Conservation (phyloP, 2,113 vertebrate genomes). For the Spea multiplicata region DNA sequence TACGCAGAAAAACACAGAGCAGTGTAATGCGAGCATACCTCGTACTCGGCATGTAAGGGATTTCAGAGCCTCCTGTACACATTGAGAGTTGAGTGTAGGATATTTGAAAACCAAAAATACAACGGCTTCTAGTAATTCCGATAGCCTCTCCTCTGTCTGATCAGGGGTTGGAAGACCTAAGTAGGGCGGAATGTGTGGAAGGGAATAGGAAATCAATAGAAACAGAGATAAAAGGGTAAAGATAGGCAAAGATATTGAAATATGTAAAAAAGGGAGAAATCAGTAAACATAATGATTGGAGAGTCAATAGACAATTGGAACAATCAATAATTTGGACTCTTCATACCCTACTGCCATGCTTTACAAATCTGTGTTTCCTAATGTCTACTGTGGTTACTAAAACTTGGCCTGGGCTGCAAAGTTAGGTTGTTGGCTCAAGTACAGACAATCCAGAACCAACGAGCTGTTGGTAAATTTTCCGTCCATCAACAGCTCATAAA, state of each 20-base stretch:
- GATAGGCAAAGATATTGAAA: too few species aligned
- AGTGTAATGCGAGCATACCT: constrained; percentile 14
- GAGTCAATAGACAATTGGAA: background rate
- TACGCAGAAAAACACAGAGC: background rate
- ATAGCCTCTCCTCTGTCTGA: constrained; percentile 41
- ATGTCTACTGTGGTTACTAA: too few species aligned
- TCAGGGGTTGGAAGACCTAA: constrained; percentile 31
- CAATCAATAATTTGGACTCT: too few species aligned
- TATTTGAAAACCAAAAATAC: constrained; percentile 47
- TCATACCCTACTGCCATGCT: too few species aligned
- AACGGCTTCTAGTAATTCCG: constrained; percentile 49
- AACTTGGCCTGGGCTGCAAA: too few species aligned
- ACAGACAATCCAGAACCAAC: too few species aligned
- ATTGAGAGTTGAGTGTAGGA: constrained; percentile 39
- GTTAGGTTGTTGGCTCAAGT: too few species aligned
- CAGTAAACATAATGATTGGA: background rate
- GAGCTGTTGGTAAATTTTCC: too few species aligned
- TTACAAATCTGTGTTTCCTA: too few species aligned
- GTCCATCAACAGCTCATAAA: too few species aligned
- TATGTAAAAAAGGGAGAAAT: too few species aligned
- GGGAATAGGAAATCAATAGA: background rate
- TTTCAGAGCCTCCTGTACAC: constrained; percentile 31
- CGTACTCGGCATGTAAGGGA: constrained; percentile 33
- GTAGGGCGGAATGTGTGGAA: background rate
- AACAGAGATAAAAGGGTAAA: background rate